Base-by-base conservation (phyloP, 2,797 vertebrate species). In the Cossypha dichroa region DNA sequence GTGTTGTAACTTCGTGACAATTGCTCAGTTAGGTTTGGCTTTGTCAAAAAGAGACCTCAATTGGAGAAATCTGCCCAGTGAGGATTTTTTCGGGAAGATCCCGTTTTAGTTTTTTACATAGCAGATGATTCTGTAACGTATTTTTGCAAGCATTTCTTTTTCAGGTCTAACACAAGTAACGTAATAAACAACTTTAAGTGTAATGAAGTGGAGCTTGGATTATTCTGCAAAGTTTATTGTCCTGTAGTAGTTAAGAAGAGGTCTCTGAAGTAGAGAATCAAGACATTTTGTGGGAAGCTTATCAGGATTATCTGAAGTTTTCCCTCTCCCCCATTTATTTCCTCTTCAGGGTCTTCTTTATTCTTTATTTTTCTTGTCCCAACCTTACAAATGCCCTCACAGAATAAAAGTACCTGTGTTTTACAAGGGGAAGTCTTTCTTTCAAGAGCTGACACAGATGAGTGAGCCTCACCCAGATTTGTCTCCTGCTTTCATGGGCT, bases 401-500 rank as follows among this genome's bases (percentile, higher is more conserved):
- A 56, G 77, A 84, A 52, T 68, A 45, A 56, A 90, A 41, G 20
- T 31, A 62, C 40, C 38, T 36, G 56, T 85, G 60, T 92, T 87
- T 88, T 87, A 67, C 77, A 60, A 85, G 60, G 56, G 59, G 36
- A 93, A 60, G 70, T 72, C 48, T 82, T 86, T 72, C 68, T 79
- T 79, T 41, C 43, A 41, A 59, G 59, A 46, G 48, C 54, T 87
- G 55, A 31, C 49, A 60, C 63, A 85, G 92, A 79, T 88, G 88
- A 92, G 56, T 74, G 90, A 94, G 56, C 83, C 60, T 95, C 69
- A 63, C 76, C 23, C 70, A 74, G 93, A 80, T 85, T 89, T 95
- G 48, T 73, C 76, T 92, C 23, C 58, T 78, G 49, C 68, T 88
- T 91, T 93, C 68, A 51, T 77, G 49, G 74, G 9, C 56, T 83